Base-by-base conservation (phyloP, 2,888 invertebrate species). In the Drosophila picticornis region DNA sequence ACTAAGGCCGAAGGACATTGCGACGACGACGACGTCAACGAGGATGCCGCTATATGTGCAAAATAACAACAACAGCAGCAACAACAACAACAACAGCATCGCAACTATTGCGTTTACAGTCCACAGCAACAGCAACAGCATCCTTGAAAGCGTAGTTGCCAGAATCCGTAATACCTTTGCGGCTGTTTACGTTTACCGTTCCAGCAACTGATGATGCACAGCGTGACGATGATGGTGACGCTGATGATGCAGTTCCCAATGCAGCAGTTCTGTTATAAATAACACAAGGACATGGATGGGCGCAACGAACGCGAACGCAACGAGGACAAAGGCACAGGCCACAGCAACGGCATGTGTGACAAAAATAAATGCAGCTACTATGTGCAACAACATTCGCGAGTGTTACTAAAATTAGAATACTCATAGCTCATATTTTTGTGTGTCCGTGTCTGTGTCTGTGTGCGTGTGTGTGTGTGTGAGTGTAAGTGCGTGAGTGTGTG, bases 211-310 rank as follows among this genome's bases (percentile, higher is more conserved):
- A 79, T 80, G 83, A 70, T 62, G 55, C 56, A 71, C 36, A 66
- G 62, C 58, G 34, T 43, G 46, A 59, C 46, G 46, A 46, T 74
- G 63, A 64, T 34, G 55, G 61, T 62, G 80, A 55, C 56, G 72
- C 40, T 62, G 64, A 64, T 81, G 77, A 72, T 77, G 75, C 83
- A 72, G 58, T 56, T 69, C 69, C 68, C 75, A 71, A 61, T 71
- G 73, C 83, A 70, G 52, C 70, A 67, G 29, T 25, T 46, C 48
- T 53, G 67, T 58, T 90, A 90, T 79, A 90, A 90, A 90, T 90
- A 88, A 90, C 84, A 75, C 87, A 88, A 88, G 87, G 90, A 90
- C 90, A 82, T 86, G 86, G 79, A 69, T 65, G 81, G 88, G 83
- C 88, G 75, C 85, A 81, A 79, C 69, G 84, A 79, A 82, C 82